phyloP scores from a whole-genome alignment of 2,888 invertebrate genomes.

The Erpobdella octoculata region DNA sequence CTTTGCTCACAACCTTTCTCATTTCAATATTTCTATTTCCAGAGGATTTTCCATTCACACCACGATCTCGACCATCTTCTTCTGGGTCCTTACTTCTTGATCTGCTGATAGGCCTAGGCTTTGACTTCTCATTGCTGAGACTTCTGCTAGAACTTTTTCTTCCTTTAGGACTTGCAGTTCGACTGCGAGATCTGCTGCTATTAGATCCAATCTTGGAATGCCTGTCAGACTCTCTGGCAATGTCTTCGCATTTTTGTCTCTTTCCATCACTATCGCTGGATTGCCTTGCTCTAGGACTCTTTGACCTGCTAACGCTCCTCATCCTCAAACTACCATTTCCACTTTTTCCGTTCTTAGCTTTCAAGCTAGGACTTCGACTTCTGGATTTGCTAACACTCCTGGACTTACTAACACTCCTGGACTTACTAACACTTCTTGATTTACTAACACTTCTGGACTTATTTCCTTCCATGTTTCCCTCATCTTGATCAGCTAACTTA shows the following conservation, averaged over 20 bases:
- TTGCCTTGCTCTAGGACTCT: background rate
- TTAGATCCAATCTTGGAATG: background rate
- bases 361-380: background rate
- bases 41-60: background rate
- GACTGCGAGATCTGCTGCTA: conserved; percentile 17
- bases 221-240: background rate
- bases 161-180: conserved; percentile 8
- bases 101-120: background rate
- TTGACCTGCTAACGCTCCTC: background rate
- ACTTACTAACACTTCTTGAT: background rate
- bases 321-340: background rate
- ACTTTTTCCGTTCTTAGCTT: background rate
- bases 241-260: background rate
- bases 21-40: background rate
- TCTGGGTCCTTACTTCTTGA: background rate
- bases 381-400: background rate
- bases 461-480: background rate
- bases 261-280: background rate
- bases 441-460: background rate
- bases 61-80: no score
- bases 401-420: background rate
- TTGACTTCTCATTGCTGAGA: conserved; percentile 4
- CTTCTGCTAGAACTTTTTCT: conserved; percentile 9
- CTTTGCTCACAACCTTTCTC: background rate
- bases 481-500: background rate